These are phyloP conservation scores for Acanthiza pusilla DNA, from an alignment of 2,797 vertebrate species.

Conservation along the genomic window DNA sequence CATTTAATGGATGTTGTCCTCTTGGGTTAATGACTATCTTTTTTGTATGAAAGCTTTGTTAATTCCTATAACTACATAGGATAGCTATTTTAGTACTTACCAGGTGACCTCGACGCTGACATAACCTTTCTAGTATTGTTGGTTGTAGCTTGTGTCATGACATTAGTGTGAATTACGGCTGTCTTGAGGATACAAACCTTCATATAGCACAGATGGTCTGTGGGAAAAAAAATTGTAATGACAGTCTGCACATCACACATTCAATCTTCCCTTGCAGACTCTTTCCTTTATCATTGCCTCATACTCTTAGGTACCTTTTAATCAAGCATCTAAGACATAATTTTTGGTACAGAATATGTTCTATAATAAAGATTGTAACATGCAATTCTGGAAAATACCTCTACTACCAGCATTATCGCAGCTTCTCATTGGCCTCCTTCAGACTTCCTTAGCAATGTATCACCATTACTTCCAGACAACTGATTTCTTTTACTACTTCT, in stretches of 20 bases:
- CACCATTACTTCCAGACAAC: not conserved
- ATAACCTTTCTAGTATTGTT: slow-evolving; percentile 14
- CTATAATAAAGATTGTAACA: not conserved
- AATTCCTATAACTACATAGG: slow-evolving; percentile 2
- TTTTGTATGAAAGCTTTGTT: slow-evolving; percentile 41
- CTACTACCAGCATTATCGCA: not conserved
- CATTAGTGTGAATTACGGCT: slow-evolving; percentile 29
- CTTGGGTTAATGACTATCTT: not conserved
- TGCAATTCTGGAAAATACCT: not conserved
- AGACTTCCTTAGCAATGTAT: not conserved
- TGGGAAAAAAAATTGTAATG: not conserved
- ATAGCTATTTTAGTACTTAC: not conserved
- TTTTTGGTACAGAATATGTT: not conserved
- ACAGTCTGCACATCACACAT: not conserved
- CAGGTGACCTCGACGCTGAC: not conserved
- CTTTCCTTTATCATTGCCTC: not conserved
- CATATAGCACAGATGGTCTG: not conserved
- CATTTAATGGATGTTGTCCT: not conserved
- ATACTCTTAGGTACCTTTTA: not conserved
- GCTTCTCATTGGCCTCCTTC: not conserved
- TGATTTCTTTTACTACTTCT: slow-evolving; percentile 10
- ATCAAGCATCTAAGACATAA: not conserved
- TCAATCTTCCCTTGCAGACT: not conserved
- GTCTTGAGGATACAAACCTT: slow-evolving; percentile 35
- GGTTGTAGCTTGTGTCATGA: not conserved